Percentiles rank a stretch among this genome's conserved stretches.
Conservation (phyloP, 2,797 vertebrate genomes). For the Takifugu rubripes region DNA sequence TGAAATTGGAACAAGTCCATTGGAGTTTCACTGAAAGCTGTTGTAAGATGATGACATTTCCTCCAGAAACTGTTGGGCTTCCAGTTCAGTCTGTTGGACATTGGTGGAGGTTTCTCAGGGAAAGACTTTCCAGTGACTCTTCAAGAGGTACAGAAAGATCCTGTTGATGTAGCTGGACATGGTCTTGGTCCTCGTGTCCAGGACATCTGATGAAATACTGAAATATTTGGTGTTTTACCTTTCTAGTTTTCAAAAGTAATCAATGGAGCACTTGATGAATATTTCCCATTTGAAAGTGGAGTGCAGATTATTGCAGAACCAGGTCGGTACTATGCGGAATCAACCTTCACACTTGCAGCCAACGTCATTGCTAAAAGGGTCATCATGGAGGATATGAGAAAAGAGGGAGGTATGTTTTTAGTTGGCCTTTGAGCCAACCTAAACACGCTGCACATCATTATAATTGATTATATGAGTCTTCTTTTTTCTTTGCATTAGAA, state of each 20-base stretch:
- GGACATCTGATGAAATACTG: neutral
- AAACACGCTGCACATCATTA: neutral
- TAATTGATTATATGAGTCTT: too few species aligned
- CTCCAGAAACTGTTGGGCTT: constrained; percentile 63
- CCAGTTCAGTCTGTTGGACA: constrained; percentile 75
- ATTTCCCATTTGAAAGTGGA: constrained; percentile 75
- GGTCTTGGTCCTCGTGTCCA: neutral
- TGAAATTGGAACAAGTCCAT: too few species aligned
- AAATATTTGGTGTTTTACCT: neutral
- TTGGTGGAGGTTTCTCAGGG: constrained; percentile 75
- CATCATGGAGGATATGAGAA: neutral
- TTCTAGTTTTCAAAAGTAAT: constrained; percentile 63
- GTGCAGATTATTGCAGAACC: constrained; percentile 76
- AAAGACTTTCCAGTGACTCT: constrained; percentile 56
- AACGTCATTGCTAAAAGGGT: constrained; percentile 72
- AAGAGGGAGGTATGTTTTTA: neutral
- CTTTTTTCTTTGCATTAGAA: too few species aligned
- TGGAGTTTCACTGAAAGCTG: too few species aligned
- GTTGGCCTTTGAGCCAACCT: neutral
- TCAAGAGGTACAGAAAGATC: constrained; percentile 68
- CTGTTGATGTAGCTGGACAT: neutral
- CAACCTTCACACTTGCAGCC: constrained; percentile 75
- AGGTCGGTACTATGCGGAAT: constrained; percentile 76
- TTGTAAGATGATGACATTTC: neutral
- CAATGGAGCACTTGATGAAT: constrained; percentile 74